Evolutionary conservation across 2,113 vertebrate species (phyloP).

Genomic region (Zapus hudsonius): DNA sequence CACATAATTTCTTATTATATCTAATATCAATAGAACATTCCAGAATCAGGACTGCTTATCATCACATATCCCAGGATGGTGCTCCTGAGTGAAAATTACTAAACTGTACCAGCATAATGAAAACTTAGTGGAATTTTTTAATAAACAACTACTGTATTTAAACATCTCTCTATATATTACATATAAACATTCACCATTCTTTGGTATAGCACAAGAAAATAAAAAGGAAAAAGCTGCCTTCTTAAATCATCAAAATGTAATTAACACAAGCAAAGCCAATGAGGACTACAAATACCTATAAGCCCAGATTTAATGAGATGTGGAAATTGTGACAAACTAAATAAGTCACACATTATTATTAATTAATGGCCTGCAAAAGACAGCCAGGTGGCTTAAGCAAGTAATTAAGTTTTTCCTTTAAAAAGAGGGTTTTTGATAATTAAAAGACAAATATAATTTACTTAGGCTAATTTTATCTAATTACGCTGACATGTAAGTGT

Average conservation of each 20-base stretch:
- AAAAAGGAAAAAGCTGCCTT: neutral
- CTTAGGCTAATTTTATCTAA: slow-evolving; percentile 2
- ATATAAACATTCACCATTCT: neutral
- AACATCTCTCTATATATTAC: neutral
- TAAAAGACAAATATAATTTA: slow-evolving; percentile 47
- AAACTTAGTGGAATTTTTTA: neutral
- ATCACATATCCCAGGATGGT: neutral
- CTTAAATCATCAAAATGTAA: slow-evolving; percentile 72
- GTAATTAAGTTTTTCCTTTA: too few relatives aligned
- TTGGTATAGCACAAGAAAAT: neutral
- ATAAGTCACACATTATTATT: slow-evolving; percentile 70
- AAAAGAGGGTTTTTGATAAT: slow-evolving; percentile 52
- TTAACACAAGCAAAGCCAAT: slow-evolving; percentile 71
- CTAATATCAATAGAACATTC: slow-evolving; percentile 3
- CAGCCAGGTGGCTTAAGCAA: slow-evolving; percentile 67
- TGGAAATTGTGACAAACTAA: slow-evolving; percentile 71
- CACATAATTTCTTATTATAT: neutral
- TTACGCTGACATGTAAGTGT: neutral
- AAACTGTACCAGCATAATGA: neutral
- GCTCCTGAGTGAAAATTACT: slow-evolving; percentile 13
- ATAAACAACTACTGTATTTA: neutral
- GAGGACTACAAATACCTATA: slow-evolving; percentile 26
- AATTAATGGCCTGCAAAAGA: slow-evolving; percentile 74
- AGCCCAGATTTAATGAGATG: slow-evolving; percentile 69
- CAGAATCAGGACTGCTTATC: neutral